Percentiles rank a stretch among this genome's conserved stretches.
phyloP scores from a whole-genome alignment of 2,888 invertebrate species.

The Callyntrura sp. region DNA sequence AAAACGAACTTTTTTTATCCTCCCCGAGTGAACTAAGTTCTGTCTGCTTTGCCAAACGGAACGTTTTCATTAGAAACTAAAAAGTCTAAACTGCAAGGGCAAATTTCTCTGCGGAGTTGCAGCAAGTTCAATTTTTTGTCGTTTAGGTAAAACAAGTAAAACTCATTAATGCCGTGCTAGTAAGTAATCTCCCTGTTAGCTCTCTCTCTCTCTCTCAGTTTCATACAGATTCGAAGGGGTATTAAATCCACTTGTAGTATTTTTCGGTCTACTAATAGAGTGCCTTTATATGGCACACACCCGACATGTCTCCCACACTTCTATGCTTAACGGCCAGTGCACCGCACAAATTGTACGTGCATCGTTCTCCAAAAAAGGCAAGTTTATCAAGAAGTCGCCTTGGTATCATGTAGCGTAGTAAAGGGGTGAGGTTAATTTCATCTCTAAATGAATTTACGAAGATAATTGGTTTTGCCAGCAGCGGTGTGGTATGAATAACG shows the following conservation, averaged over 20 bases:
- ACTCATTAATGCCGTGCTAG: conserved; percentile 6
- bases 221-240: background rate
- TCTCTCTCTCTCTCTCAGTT: background rate
- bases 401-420: background rate
- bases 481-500: conserved; percentile 45
- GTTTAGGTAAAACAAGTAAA: background rate
- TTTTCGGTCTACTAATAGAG: too few relatives aligned
- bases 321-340: too few relatives aligned
- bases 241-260: background rate
- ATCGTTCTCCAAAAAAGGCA: too few relatives aligned
- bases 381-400: background rate
- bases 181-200: background rate
- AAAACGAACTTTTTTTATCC: too few relatives aligned
- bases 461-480: conserved; percentile 56
- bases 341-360: too few relatives aligned
- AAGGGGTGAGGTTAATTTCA: conserved; percentile 53
- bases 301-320: too few relatives aligned
- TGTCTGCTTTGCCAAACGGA: too few relatives aligned
- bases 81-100: too few relatives aligned
- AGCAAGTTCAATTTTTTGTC: background rate
- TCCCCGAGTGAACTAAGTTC: too few relatives aligned
- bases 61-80: too few relatives aligned
- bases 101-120: too few relatives aligned
- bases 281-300: too few relatives aligned
- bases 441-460: conserved; percentile 57